Evolutionary conservation across 2,888 invertebrate genomes (phyloP).

Genomic region (Agriopis aurantiaria): DNA sequence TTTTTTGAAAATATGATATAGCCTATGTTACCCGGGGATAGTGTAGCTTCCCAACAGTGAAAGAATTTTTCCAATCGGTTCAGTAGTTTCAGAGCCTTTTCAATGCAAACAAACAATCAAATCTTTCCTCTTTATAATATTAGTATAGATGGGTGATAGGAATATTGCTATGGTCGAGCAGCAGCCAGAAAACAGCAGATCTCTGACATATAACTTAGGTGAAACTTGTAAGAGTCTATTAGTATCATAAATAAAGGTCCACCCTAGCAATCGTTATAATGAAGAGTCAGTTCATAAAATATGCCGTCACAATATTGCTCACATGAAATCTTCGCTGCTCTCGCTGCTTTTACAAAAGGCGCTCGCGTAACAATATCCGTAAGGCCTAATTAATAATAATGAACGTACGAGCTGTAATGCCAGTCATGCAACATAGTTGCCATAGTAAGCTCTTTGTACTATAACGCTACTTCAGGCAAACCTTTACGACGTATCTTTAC

Average conservation of each 20-base stretch:
- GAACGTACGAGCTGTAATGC: conserved; percentile 31
- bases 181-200: too few relatives aligned
- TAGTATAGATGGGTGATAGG: too few relatives aligned
- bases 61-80: too few relatives aligned
- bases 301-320: conserved; percentile 8
- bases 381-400: conserved; percentile 38
- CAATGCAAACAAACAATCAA: too few relatives aligned
- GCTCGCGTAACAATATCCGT: conserved; percentile 35
- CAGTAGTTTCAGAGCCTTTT: too few relatives aligned
- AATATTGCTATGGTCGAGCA: too few relatives aligned
- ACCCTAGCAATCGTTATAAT: not conserved
- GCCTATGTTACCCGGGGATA: too few relatives aligned
- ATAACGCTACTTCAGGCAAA: conserved; percentile 1
- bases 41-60: too few relatives aligned
- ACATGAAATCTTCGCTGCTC: conserved; percentile 23
- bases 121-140: too few relatives aligned
- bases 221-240: not conserved
- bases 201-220: too few relatives aligned
- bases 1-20: too few relatives aligned
- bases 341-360: conserved; percentile 21
- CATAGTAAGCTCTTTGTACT: conserved; percentile 12
- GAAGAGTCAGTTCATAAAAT: conserved; percentile 4
- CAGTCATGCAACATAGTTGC: conserved; percentile 33
- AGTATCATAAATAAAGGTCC: not conserved
- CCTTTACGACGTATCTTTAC: conserved; percentile 1